Conservation (phyloP, 2,113 vertebrate species). For the Numida meleagris region DNA sequence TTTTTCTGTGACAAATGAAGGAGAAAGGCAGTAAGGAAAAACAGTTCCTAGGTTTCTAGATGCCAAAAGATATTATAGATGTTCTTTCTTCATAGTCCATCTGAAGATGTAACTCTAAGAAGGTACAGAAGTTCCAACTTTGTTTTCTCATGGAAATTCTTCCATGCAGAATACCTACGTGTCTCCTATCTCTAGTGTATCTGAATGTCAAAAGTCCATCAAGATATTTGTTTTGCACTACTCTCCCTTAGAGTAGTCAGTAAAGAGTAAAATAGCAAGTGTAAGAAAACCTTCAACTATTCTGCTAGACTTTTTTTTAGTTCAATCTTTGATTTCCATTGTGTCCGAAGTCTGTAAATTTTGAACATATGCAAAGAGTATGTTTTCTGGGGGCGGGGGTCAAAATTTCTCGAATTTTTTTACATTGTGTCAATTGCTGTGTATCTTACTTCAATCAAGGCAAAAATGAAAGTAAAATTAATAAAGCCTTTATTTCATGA, state of each 20-base stretch:
- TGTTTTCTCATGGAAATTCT: not conserved
- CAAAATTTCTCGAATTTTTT: not conserved
- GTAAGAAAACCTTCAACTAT: not conserved
- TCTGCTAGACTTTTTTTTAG: not conserved
- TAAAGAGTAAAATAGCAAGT: not conserved
- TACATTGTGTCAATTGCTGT: not conserved
- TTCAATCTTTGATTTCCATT: not conserved
- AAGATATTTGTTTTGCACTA: not conserved
- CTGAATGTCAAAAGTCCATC: not conserved
- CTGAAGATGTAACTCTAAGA: not conserved
- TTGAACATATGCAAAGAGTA: not conserved
- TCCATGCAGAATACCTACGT: not conserved
- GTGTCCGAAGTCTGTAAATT: not conserved
- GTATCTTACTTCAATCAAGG: not conserved
- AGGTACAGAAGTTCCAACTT: not conserved
- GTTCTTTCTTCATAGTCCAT: not conserved
- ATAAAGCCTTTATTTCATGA: accelerated
- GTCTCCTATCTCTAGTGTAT: not conserved
- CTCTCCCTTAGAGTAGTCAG: not conserved
- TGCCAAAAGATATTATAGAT: not conserved
- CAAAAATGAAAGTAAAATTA: not conserved
- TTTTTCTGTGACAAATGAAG: not conserved
- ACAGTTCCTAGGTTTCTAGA: not conserved
- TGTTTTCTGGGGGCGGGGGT: not conserved
- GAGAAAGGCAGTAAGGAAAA: not conserved